Evolutionary conservation across 2,888 invertebrate genomes (phyloP).

Genomic region (Elysia crispata): DNA sequence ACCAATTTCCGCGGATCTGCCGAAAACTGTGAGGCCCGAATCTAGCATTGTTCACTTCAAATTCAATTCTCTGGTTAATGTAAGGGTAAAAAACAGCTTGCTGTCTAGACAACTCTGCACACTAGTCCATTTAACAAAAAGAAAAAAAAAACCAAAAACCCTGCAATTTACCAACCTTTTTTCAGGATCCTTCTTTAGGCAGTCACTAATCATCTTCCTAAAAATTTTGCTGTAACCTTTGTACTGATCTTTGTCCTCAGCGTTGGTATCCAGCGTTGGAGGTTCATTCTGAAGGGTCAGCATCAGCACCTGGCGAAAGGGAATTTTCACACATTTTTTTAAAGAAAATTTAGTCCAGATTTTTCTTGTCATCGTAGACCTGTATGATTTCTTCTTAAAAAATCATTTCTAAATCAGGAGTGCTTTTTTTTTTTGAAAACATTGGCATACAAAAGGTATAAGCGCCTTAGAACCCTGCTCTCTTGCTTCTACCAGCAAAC

Average conservation of each 20-base stretch:
- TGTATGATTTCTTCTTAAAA: no score
- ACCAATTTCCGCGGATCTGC: no score
- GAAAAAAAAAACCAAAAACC: no score
- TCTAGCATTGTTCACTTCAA: neutral
- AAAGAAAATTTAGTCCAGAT: neutral
- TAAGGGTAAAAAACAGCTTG: neutral
- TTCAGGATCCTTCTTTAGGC: conserved; percentile 95
- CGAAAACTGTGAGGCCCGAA: no score
- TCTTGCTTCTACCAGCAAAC: no score
- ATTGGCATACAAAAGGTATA: no score
- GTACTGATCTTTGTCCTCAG: conserved; percentile 98
- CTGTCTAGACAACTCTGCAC: no score
- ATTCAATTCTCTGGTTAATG: neutral
- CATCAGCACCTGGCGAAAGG: conserved; percentile 86
- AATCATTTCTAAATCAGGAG: no score
- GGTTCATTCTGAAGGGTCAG: conserved; percentile 98
- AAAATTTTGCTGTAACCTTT: conserved; percentile 98
- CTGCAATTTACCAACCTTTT: conserved; percentile 82
- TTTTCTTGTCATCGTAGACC: neutral
- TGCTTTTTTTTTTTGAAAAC: no score
- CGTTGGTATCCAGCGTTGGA: conserved; percentile 94
- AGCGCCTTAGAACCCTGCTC: no score
- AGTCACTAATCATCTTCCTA: conserved; percentile 95
- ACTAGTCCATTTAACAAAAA: no score
- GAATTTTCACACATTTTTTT: neutral